These are phyloP conservation scores for Pelodytes ibericus DNA, from an alignment of 2,797 vertebrate species.

Conservation along the genomic window DNA sequence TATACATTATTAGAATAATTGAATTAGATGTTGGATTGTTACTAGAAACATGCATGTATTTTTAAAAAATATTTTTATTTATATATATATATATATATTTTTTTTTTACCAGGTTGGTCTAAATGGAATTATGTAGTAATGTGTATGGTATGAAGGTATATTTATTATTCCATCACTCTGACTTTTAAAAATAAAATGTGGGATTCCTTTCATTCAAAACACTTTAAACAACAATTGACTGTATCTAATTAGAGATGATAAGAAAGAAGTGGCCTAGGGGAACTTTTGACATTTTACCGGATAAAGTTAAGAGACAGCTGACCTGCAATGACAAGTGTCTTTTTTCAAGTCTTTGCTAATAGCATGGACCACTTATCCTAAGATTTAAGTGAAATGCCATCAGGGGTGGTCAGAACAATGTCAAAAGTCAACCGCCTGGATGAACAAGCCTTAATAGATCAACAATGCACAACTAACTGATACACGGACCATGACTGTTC, in stretches of 20 bases:
- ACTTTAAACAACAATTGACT: conserved; percentile 57
- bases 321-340: conserved; percentile 68
- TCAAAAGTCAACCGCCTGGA: conserved; percentile 62
- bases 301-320: conserved; percentile 68
- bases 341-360: conserved; percentile 72
- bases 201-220: conserved; percentile 48
- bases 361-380: conserved; percentile 69
- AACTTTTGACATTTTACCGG: conserved; percentile 70
- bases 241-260: conserved; percentile 61
- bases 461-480: not conserved
- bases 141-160: not conserved
- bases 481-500: not conserved
- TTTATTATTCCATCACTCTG: conserved; percentile 10
- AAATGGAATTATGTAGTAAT: not conserved
- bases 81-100: not conserved
- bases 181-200: conserved; percentile 23
- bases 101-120: no score
- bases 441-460: conserved; percentile 46
- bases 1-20: no score
- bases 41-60: not conserved
- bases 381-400: conserved; percentile 67
- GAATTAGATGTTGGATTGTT: no score
- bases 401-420: conserved; percentile 64
- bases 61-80: no score
- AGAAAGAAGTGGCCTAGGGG: conserved; percentile 59